Evolutionary conservation across 2,113 vertebrate genomes (phyloP).

Genomic region (Jaculus jaculus): DNA sequence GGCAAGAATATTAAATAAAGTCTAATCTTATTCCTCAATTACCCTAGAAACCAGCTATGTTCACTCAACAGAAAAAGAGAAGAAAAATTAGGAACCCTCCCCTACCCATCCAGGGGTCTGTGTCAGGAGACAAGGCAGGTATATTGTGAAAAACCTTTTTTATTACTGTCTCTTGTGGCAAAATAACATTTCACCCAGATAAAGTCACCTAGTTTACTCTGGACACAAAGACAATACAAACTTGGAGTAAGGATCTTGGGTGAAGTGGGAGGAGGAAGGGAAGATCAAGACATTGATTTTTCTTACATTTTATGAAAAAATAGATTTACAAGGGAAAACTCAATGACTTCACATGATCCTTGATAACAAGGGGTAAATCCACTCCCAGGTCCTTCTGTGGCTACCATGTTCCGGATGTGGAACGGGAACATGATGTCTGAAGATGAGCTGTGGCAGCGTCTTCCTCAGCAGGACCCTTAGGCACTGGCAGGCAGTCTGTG

Average conservation of each 20-base stretch:
- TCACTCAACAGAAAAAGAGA: not conserved
- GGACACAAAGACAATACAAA: slow-evolving; percentile 70
- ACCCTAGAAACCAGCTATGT: not conserved
- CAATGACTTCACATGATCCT: slow-evolving; percentile 39
- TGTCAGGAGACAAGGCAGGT: not conserved
- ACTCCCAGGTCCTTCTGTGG: not conserved
- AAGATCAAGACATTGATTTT: slow-evolving; percentile 51
- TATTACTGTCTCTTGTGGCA: slow-evolving; percentile 81
- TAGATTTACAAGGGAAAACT: slow-evolving; percentile 65
- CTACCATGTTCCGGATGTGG: not conserved
- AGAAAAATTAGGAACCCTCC: not conserved
- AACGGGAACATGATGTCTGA: not conserved
- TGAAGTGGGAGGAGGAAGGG: slow-evolving; percentile 55
- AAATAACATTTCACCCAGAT: slow-evolving; percentile 85
- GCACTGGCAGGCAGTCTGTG: not conserved
- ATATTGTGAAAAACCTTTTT: slow-evolving; percentile 79
- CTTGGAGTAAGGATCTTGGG: slow-evolving; percentile 52
- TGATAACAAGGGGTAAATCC: not conserved
- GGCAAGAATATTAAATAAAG: slow-evolving; percentile 13
- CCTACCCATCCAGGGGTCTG: not conserved
- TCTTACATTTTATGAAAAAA: slow-evolving; percentile 76
- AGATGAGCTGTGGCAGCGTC: not conserved
- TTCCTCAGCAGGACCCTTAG: not conserved
- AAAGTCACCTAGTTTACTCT: slow-evolving; percentile 72
- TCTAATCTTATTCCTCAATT: not conserved